Percentiles rank a stretch among this genome's conserved stretches.
Conservation (phyloP, 1,140 invertebrate species). For the Stegodyphus dumicola region DNA sequence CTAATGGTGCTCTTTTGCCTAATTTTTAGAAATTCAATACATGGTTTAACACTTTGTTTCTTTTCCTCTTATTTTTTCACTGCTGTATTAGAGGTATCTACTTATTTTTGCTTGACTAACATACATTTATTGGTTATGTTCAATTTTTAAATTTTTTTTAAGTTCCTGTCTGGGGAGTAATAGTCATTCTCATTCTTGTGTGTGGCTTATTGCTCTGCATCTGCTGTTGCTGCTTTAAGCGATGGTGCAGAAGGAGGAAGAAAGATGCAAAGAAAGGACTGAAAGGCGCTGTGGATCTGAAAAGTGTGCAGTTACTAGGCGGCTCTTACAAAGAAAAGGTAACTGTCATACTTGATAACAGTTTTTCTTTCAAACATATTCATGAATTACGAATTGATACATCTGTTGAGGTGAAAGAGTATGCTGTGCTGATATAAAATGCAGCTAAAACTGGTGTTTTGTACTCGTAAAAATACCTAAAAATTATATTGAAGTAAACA, state of each 20-base stretch:
- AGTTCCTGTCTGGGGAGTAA: conserved; percentile 78
- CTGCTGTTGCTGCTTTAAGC: conserved; percentile 92
- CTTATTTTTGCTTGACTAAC: not conserved
- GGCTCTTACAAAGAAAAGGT: conserved; percentile 98
- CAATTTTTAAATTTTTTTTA: not conserved
- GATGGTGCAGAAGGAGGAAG: conserved; percentile 93
- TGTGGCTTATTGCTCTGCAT: conserved; percentile 84
- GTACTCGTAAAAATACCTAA: too few species aligned
- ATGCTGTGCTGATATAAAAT: too few species aligned
- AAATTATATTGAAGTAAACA: too few species aligned
- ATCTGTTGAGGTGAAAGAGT: too few species aligned
- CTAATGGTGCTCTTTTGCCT: not conserved
- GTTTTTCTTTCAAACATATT: too few species aligned
- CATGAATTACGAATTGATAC: too few species aligned
- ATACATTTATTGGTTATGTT: not conserved
- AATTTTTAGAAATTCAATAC: not conserved
- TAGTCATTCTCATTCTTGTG: conserved; percentile 78
- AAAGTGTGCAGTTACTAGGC: conserved; percentile 93
- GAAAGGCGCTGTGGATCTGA: conserved; percentile 93
- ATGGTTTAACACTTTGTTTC: too few species aligned
- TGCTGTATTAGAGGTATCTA: not conserved
- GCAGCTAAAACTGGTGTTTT: too few species aligned
- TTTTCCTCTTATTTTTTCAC: too few species aligned
- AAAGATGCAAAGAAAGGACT: conserved; percentile 96
- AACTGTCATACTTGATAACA: conserved; percentile 62